A percentile compares a stretch with the other conserved stretches of the same genome.
Conservation (phyloP, 2,888 invertebrate genomes). For the Sminthurides aquaticus region DNA sequence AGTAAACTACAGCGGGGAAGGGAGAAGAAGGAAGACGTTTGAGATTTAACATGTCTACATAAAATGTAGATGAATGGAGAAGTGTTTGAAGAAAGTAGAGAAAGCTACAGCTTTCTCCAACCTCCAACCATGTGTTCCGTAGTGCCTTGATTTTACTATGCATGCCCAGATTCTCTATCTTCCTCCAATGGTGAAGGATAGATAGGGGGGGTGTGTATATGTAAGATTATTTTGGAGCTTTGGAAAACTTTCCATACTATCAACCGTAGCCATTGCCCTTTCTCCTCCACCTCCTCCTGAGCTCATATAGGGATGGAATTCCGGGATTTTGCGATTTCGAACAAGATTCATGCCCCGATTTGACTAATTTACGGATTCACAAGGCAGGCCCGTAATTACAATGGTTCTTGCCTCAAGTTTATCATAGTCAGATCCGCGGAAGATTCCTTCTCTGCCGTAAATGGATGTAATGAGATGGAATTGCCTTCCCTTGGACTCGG, state of each 20-base stretch:
- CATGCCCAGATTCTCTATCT: too few relatives aligned
- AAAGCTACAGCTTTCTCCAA: not conserved
- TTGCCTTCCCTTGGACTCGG: slow-evolving; percentile 26
- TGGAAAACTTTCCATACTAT: too few relatives aligned
- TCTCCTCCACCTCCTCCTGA: too few relatives aligned
- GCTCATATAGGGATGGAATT: too few relatives aligned
- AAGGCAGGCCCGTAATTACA: slow-evolving; percentile 37
- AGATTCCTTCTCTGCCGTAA: slow-evolving; percentile 30
- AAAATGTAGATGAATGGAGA: slow-evolving; percentile 4
- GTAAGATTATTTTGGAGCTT: too few relatives aligned
- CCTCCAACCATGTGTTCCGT: too few relatives aligned
- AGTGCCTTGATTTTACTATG: too few relatives aligned
- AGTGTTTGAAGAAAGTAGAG: not conserved
- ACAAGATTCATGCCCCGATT: slow-evolving; percentile 38
- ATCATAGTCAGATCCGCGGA: slow-evolving; percentile 27
- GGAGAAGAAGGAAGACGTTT: not conserved
- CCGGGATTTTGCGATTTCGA: slow-evolving; percentile 21
- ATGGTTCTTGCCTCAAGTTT: slow-evolving; percentile 29
- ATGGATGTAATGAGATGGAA: slow-evolving; percentile 42
- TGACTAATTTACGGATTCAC: slow-evolving; percentile 41
- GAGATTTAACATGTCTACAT: slow-evolving; percentile 5
- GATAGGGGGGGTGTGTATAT: too few relatives aligned
- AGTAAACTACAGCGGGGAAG: not conserved
- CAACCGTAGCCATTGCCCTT: too few relatives aligned
- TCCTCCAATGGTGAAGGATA: too few relatives aligned